phyloP scores from a whole-genome alignment of 2,113 vertebrate species.

The Austrofundulus limnaeus region DNA sequence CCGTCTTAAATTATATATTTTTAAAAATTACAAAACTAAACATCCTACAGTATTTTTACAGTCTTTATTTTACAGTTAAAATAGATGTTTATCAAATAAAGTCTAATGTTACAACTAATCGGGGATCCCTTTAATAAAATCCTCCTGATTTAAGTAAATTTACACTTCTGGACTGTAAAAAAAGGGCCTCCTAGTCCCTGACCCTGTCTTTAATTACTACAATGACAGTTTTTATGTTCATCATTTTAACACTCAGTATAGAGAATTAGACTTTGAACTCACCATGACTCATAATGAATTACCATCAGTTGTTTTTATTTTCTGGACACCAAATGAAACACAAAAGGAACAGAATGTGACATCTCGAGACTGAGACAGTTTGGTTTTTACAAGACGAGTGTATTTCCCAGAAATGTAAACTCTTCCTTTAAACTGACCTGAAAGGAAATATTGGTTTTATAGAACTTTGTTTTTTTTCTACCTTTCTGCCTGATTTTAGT shows the following conservation, averaged over 20 bases:
- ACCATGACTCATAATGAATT: too few relatives aligned
- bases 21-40: too few relatives aligned
- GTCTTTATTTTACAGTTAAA: too few relatives aligned
- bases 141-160: neutral
- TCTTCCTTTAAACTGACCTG: neutral
- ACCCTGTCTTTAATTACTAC: neutral
- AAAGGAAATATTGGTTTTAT: neutral
- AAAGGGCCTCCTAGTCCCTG: neutral
- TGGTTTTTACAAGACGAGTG: neutral
- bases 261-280: neutral
- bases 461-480: neutral
- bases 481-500: constrained; percentile 1
- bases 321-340: neutral
- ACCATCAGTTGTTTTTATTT: neutral
- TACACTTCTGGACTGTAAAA: neutral
- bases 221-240: too few relatives aligned
- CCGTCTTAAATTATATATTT: too few relatives aligned
- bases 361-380: neutral
- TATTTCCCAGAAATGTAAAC: neutral
- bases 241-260: neutral
- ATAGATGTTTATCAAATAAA: too few relatives aligned
- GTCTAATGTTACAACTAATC: too few relatives aligned
- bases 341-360: neutral
- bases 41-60: too few relatives aligned
- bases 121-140: neutral